A percentile compares a stretch with the other conserved stretches of the same genome.
These are phyloP conservation scores for Propithecus deckenii DNA, from an alignment of 2,797 vertebrate genomes.

Conservation along the genomic window DNA sequence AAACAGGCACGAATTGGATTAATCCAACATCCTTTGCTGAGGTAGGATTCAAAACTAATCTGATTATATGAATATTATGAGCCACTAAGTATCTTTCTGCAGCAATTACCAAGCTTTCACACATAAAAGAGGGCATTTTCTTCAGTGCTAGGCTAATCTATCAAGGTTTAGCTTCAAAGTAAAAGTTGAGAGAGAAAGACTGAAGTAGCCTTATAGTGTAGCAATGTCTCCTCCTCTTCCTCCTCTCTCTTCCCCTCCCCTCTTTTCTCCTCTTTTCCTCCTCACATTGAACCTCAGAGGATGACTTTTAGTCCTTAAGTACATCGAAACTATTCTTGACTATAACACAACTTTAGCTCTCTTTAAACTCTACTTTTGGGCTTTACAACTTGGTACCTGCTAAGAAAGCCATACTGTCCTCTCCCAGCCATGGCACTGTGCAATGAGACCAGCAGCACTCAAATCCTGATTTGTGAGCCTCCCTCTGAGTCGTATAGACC, in stretches of 20 bases:
- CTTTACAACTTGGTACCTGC: conserved; percentile 53
- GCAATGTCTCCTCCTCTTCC: conserved; percentile 18
- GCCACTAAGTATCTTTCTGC: conserved; percentile 94
- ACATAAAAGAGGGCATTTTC: conserved; percentile 92
- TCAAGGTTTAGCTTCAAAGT: conserved; percentile 93
- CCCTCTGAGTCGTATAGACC: background rate
- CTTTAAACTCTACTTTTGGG: conserved; percentile 50
- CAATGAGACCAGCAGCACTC: background rate
- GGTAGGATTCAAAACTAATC: conserved; percentile 93
- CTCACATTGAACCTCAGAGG: conserved; percentile 68
- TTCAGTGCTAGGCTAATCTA: conserved; percentile 92
- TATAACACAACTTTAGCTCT: conserved; percentile 70
- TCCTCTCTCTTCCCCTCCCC: background rate
- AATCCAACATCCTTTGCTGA: conserved; percentile 85
- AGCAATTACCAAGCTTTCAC: conserved; percentile 96
- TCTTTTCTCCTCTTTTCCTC: conserved; percentile 47
- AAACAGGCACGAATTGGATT: conserved; percentile 85
- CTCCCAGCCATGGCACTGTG: background rate
- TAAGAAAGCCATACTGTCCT: background rate
- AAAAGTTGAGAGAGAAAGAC: conserved; percentile 62
- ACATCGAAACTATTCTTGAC: conserved; percentile 66
- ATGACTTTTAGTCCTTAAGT: conserved; percentile 79
- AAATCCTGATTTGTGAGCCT: background rate
- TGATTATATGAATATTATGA: conserved; percentile 95
- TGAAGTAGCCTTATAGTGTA: conserved; percentile 70